phyloP scores from a whole-genome alignment of 2,797 vertebrate species.

The Acanthiza pusilla region DNA sequence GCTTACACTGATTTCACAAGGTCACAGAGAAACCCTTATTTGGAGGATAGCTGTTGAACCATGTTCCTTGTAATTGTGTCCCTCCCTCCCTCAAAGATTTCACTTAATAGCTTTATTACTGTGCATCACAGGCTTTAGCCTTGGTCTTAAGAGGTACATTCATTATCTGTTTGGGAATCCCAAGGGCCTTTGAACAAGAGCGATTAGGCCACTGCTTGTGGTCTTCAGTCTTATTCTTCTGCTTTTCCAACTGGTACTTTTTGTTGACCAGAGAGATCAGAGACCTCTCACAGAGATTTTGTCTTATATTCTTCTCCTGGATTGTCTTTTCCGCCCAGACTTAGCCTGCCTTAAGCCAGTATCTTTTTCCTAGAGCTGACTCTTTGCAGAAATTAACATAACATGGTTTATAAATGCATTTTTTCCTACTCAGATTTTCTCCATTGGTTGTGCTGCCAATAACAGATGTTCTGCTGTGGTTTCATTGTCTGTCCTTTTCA shows the following conservation, averaged over 20 bases:
- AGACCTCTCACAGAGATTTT: background rate
- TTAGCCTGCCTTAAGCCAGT: background rate
- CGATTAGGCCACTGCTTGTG: background rate
- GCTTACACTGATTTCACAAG: background rate
- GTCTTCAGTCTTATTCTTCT: background rate
- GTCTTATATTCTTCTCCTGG: background rate
- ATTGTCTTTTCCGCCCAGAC: background rate
- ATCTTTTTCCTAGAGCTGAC: background rate
- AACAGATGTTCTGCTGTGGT: background rate
- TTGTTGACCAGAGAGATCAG: background rate
- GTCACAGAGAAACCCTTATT: background rate
- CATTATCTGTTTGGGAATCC: background rate
- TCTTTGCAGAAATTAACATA: background rate
- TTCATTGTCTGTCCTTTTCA: background rate
- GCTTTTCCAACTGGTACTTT: background rate
- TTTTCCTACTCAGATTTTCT: constrained; percentile 36
- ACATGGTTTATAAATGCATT: background rate
- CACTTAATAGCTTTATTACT: background rate
- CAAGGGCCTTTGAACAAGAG: background rate
- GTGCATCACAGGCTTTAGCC: background rate
- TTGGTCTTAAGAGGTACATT: background rate
- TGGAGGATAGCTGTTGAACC: background rate
- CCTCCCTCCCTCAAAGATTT: background rate
- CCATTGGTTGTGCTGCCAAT: background rate
- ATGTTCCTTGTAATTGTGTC: background rate